A percentile compares a stretch with the other conserved stretches of the same genome.
These are phyloP conservation scores for Rallus limicola DNA, from an alignment of 2,113 vertebrate genomes.

Conservation along the genomic window DNA sequence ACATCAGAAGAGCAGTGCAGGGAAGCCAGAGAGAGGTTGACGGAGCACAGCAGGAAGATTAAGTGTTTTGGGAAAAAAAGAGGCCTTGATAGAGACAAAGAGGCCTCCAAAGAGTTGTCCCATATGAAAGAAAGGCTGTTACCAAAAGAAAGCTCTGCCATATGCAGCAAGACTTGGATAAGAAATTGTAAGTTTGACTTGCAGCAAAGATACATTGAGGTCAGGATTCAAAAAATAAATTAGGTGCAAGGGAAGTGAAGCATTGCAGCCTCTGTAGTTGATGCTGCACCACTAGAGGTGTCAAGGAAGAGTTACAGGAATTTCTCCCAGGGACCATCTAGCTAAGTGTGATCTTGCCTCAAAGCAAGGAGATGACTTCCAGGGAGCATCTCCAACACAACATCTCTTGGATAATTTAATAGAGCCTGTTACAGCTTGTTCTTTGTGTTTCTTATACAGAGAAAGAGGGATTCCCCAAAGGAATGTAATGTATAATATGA, in stretches of 20 bases:
- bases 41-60: not conserved
- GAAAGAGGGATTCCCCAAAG: conserved; percentile 19
- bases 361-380: not conserved
- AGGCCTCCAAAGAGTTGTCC: conserved; percentile 20
- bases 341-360: conserved; percentile 6
- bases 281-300: not conserved
- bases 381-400: conserved; percentile 19
- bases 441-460: not conserved
- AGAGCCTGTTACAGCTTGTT: not conserved
- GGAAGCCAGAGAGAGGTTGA: not conserved
- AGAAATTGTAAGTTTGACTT: not conserved
- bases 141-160: not conserved
- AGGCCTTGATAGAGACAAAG: not conserved
- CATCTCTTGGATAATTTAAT: conserved; percentile 36
- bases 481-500: not conserved
- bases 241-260: not conserved
- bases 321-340: conserved; percentile 15
- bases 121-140: conserved; percentile 32
- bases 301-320: not conserved
- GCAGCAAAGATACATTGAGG: not conserved
- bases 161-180: not conserved
- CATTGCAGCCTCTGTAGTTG: not conserved
- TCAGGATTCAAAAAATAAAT: conserved; percentile 7
- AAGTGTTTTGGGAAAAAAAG: conserved; percentile 8
- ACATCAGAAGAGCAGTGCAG: not conserved